A percentile compares a stretch with the other conserved stretches of the same genome.
Evolutionary conservation across 2,888 invertebrate species (phyloP).

Genomic region (Pandemis heparana): DNA sequence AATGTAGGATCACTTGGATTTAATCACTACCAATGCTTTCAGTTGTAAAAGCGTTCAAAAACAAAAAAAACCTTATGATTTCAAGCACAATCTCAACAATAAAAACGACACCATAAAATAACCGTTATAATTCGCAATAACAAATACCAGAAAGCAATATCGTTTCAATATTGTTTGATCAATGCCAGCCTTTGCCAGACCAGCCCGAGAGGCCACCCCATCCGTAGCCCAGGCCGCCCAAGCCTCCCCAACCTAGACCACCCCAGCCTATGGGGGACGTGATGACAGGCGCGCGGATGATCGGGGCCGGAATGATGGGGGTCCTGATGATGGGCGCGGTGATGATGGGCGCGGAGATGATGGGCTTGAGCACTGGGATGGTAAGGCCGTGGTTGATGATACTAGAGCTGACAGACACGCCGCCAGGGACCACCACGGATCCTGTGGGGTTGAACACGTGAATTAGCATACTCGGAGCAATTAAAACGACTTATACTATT

Average conservation of each 20-base stretch:
- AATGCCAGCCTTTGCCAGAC: slow-evolving; percentile 51
- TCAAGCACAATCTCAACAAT: slow-evolving; percentile 13
- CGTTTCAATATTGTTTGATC: slow-evolving; percentile 45
- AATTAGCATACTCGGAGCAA: background rate
- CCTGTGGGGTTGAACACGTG: slow-evolving; percentile 45
- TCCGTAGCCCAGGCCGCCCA: slow-evolving; percentile 44
- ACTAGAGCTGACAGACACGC: slow-evolving; percentile 62
- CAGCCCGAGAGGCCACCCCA: slow-evolving; percentile 28
- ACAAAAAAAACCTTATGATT: background rate
- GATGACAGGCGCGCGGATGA: slow-evolving; percentile 48
- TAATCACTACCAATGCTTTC: background rate
- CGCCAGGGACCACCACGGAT: slow-evolving; percentile 50
- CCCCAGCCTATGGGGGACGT: slow-evolving; percentile 34
- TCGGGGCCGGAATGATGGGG: slow-evolving; percentile 49
- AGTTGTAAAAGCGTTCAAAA: background rate
- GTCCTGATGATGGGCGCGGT: slow-evolving; percentile 54
- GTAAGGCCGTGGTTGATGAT: slow-evolving; percentile 67
- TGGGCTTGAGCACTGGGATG: slow-evolving; percentile 55
- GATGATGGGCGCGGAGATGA: slow-evolving; percentile 45
- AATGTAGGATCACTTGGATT: too few relatives aligned
- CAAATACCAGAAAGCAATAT: slow-evolving; percentile 45
- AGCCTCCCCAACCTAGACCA: slow-evolving; percentile 40
- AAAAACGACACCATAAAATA: slow-evolving; percentile 35
- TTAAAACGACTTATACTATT: background rate
- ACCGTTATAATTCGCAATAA: slow-evolving; percentile 32